A percentile compares a stretch with the other conserved stretches of the same genome.
These are phyloP conservation scores for Argyresthia albistria DNA, from an alignment of 2,888 invertebrate species.

Conservation along the genomic window DNA sequence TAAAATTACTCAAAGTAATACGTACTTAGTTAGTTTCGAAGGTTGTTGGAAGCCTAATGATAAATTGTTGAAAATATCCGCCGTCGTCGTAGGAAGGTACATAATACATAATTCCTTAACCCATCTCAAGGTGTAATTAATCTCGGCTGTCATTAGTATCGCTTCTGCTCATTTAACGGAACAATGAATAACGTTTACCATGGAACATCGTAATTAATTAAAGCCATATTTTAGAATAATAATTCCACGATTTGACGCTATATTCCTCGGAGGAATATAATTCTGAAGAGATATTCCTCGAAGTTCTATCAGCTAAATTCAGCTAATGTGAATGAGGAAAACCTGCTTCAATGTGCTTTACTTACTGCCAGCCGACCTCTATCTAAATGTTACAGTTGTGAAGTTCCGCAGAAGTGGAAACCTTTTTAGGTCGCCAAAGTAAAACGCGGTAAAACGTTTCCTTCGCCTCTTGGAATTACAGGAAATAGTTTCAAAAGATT, in stretches of 20 bases:
- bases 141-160: conserved; percentile 1
- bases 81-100: background rate
- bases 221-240: background rate
- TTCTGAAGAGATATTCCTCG: too few species aligned
- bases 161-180: conserved; percentile 3
- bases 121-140: conserved; percentile 1
- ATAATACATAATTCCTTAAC: background rate
- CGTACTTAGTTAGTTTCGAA: too few species aligned
- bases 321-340: too few species aligned
- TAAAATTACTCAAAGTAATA: too few species aligned
- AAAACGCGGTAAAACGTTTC: background rate
- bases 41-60: background rate
- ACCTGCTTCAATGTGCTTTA: too few species aligned
- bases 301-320: too few species aligned
- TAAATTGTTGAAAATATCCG: conserved; percentile 1
- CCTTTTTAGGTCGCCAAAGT: background rate
- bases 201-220: conserved; percentile 6
- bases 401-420: background rate
- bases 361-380: too few species aligned
- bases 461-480: background rate
- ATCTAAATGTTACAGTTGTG: too few species aligned
- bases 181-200: conserved; percentile 5
- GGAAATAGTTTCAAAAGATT: conserved; percentile 34
- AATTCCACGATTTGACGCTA: too few species aligned
- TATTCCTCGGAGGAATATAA: too few species aligned